phyloP scores from a whole-genome alignment of 2,113 vertebrate genomes.

The Hyperopisus bebe region DNA sequence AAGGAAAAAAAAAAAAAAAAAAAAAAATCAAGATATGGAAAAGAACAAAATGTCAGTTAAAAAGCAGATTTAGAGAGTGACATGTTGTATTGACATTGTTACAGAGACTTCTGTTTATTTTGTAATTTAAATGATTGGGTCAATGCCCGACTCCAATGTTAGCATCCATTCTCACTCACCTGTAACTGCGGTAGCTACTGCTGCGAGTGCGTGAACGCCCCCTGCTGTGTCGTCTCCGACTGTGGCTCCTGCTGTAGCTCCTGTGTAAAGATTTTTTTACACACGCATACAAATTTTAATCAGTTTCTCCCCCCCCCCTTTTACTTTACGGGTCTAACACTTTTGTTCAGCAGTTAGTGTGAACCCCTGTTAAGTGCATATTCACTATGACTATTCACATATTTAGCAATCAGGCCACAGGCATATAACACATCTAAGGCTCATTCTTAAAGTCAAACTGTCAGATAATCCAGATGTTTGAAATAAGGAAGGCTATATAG shows the following conservation, averaged over 20 bases:
- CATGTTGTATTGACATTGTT: neutral
- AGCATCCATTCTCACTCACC: conserved; percentile 41
- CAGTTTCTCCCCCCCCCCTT: neutral
- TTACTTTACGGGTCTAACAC: neutral
- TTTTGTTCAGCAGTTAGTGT: neutral
- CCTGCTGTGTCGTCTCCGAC: conserved; percentile 70
- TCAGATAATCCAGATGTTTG: neutral
- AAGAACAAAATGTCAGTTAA: neutral
- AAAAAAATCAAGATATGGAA: neutral
- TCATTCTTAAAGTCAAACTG: neutral
- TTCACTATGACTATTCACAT: neutral
- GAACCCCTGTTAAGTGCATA: neutral
- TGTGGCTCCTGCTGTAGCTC: conserved; percentile 81
- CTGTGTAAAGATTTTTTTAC: conserved; percentile 46
- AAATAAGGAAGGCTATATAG: neutral
- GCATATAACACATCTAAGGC: neutral
- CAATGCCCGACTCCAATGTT: neutral
- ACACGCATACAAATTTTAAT: neutral
- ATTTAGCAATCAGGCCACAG: neutral
- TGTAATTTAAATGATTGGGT: neutral
- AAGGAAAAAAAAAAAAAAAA: neutral
- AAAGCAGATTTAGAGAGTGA: neutral
- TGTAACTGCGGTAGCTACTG: conserved; percentile 79
- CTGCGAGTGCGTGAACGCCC: conserved; percentile 73
- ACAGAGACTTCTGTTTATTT: neutral